Percentiles rank a stretch among this genome's conserved stretches.
phyloP scores from a whole-genome alignment of 2,888 invertebrate species.

The Cataglyphis cursor region DNA sequence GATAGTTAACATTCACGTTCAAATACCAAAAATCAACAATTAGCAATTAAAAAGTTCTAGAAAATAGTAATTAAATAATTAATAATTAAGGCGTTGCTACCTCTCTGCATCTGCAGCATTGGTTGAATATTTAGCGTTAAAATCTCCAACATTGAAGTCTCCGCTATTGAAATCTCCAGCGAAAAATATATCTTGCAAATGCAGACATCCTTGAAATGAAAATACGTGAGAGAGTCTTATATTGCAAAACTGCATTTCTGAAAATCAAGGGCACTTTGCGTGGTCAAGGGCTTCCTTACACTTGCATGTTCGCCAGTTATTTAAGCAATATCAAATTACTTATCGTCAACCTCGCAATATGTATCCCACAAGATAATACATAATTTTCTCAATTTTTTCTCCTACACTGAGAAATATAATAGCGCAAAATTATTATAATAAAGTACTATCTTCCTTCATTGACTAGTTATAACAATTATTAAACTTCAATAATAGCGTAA shows the following conservation, averaged over 20 bases:
- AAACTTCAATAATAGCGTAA: not conserved
- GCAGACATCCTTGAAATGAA: constrained; percentile 54
- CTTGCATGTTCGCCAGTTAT: constrained; percentile 7
- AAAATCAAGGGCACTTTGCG: constrained; percentile 43
- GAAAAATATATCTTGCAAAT: constrained; percentile 6
- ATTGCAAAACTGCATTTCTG: constrained; percentile 48
- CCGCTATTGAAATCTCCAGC: not conserved
- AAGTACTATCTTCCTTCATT: not conserved
- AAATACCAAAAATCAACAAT: not conserved
- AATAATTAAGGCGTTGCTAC: not conserved
- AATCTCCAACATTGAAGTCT: constrained; percentile 15
- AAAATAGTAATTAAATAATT: not conserved
- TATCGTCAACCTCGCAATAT: constrained; percentile 25
- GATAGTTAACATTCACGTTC: not conserved
- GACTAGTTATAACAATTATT: not conserved
- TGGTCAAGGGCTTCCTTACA: constrained; percentile 51
- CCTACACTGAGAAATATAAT: constrained; percentile 1
- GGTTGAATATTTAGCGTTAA: not conserved
- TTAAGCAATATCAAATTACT: constrained; percentile 40
- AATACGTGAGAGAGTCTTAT: constrained; percentile 47
- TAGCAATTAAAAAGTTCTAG: not conserved
- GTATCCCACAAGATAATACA: constrained; percentile 4
- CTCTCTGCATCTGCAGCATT: not conserved
- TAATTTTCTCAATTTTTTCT: constrained; percentile 17
- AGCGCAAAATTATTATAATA: not conserved